These are phyloP conservation scores for Poeciliopsis paucimaculata DNA, from an alignment of 2,797 vertebrate genomes.

Conservation along the genomic window DNA sequence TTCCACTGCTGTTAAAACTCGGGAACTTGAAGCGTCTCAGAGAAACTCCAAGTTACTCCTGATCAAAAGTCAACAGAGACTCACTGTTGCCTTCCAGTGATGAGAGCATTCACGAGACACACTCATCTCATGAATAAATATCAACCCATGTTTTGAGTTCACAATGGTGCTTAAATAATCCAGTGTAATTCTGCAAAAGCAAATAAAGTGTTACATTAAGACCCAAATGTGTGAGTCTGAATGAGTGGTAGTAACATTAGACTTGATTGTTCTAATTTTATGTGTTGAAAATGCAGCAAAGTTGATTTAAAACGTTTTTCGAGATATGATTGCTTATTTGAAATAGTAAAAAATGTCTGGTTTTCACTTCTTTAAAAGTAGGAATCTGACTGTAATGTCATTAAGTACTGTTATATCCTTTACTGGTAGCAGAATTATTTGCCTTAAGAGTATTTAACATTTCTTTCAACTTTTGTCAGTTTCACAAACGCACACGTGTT, in stretches of 20 bases:
- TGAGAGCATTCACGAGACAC: not conserved
- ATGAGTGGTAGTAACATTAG: constrained; percentile 41
- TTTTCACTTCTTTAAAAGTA: not conserved
- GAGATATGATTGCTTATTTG: not conserved
- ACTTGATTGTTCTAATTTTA: constrained; percentile 12
- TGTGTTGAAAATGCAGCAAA: not conserved
- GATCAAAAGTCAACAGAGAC: not conserved
- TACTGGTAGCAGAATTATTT: not conserved
- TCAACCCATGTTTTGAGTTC: constrained; percentile 1
- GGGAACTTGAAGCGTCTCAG: not conserved
- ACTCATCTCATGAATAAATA: not conserved
- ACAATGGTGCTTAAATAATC: constrained; percentile 30
- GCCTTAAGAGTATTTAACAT: not conserved
- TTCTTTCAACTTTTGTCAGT: not conserved
- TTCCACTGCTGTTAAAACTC: not conserved
- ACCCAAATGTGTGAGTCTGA: constrained; percentile 26
- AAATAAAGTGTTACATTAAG: constrained; percentile 4
- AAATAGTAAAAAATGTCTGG: not conserved
- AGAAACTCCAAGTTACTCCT: not conserved
- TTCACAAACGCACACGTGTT: not conserved
- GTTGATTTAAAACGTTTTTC: not conserved
- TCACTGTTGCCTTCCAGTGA: too few relatives aligned
- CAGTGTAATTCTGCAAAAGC: not conserved
- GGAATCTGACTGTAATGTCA: not conserved
- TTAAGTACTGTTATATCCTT: not conserved